Evolutionary conservation across 2,113 vertebrate species (phyloP).

Genomic region (Cephalopholis sonnerati): DNA sequence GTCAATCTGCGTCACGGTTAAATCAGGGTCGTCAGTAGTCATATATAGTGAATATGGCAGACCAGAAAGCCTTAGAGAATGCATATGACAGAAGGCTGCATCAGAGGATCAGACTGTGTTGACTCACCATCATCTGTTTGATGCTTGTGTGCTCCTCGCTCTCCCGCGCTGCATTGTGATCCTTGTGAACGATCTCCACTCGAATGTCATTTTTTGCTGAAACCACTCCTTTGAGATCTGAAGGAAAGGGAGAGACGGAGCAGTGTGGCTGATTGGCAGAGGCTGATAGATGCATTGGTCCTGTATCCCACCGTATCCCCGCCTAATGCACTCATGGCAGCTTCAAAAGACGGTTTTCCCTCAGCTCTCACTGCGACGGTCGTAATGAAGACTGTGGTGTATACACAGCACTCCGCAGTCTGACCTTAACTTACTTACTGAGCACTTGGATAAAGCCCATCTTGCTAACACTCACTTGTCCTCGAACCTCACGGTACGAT

Average conservation of each 20-base stretch:
- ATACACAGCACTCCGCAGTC: neutral
- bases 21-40: neutral
- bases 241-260: neutral
- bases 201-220: conserved; percentile 15
- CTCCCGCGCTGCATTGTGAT: neutral
- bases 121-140: conserved; percentile 14
- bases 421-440: neutral
- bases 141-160: neutral
- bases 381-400: neutral
- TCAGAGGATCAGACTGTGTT: neutral
- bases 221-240: conserved; percentile 12
- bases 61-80: neutral
- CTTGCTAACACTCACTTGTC: neutral
- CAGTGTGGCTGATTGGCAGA: neutral
- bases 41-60: neutral
- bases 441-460: neutral
- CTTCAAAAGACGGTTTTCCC: neutral
- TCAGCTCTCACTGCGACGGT: neutral
- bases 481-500: neutral
- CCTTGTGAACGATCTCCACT: conserved; percentile 18
- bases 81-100: neutral
- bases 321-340: neutral
- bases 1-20: neutral
- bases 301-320: neutral
- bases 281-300: neutral